Evolutionary conservation across 2,797 vertebrate species (phyloP).

Genomic region (Gila robusta): DNA sequence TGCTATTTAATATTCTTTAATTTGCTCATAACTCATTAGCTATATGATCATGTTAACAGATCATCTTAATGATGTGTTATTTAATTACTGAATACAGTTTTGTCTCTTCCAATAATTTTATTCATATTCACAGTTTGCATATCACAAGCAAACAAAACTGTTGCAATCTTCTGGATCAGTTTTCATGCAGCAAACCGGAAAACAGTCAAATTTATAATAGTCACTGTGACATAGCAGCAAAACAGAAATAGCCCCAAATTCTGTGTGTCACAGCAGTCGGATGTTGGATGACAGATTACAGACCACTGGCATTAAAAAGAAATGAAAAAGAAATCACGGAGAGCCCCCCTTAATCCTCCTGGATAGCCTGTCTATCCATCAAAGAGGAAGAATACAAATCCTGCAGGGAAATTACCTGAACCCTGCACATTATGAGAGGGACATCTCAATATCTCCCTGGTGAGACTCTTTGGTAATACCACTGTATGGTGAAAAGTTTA

Average conservation of each 20-base stretch:
- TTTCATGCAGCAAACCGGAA: constrained; percentile 7
- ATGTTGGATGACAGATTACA: constrained; percentile 68
- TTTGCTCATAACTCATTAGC: too few species aligned
- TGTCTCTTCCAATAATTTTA: neutral
- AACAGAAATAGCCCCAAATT: constrained; percentile 43
- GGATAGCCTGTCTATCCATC: constrained; percentile 69
- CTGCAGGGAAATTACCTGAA: constrained; percentile 68
- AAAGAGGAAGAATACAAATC: constrained; percentile 66
- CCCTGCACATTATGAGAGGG: constrained; percentile 53
- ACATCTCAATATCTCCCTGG: constrained; percentile 64
- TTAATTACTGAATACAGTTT: neutral
- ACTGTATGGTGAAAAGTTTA: constrained; percentile 27
- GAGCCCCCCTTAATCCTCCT: constrained; percentile 64
- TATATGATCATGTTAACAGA: neutral
- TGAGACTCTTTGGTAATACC: constrained; percentile 9
- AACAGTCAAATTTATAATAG: neutral
- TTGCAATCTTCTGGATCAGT: neutral
- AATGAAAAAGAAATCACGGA: constrained; percentile 69
- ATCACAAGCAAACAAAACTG: neutral
- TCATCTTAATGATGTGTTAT: neutral
- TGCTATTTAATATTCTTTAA: neutral
- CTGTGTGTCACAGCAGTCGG: constrained; percentile 58
- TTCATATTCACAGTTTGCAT: neutral
- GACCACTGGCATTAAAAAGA: constrained; percentile 69
- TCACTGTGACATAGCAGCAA: neutral